Evolutionary conservation across 2,113 vertebrate species (phyloP), one percentile per base, ranked within the genome.

Genomic region (Lepus timidus): DNA sequence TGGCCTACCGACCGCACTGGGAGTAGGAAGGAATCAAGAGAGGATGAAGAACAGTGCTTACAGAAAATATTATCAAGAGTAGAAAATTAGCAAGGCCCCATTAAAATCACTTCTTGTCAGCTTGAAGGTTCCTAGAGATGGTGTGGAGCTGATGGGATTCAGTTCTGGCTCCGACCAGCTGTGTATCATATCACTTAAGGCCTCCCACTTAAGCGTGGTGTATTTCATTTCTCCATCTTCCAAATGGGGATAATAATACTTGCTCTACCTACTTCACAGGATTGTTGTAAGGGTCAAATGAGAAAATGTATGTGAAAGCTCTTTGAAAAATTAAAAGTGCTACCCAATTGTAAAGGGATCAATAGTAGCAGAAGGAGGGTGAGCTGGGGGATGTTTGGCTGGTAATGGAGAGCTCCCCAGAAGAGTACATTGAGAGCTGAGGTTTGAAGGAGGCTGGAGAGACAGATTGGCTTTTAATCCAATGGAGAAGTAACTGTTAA

Each of bases 241-340:
- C 95, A 96, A 97, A 97, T 97, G 95, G 95, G 84, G 95, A 96
- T 96, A 96, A 96, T 96, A 89, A 89, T 93, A 95, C 85, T 96
- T 91, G 82, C 88, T 96, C 75, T 96, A 25, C 79, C 88, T 94
- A 93, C 94, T 95, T 97, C 94, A 93, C 89, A 64, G 91, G 85
- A 95, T 86, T 95, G 91, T 96, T 94, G 79, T 93, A 92, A 94
- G 95, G 93, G 95, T 95, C 97, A 96, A 96, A 96, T 96, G 95
- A 97, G 94, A 97, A 96, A 97, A 97, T 94, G 95, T 94, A 96
- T 94, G 97, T 97, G 96, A 97, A 97, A 97, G 96, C 96, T 97
- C 95, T 96, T 97, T 96, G 93, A 96, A 96, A 97, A 97, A 97
- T 97, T 97, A 96, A 97, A 97, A 97, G 96, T 94, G 93, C 96